These are phyloP conservation scores for Bradypodion ventrale DNA, from an alignment of 2,797 vertebrate species.

Conservation along the genomic window DNA sequence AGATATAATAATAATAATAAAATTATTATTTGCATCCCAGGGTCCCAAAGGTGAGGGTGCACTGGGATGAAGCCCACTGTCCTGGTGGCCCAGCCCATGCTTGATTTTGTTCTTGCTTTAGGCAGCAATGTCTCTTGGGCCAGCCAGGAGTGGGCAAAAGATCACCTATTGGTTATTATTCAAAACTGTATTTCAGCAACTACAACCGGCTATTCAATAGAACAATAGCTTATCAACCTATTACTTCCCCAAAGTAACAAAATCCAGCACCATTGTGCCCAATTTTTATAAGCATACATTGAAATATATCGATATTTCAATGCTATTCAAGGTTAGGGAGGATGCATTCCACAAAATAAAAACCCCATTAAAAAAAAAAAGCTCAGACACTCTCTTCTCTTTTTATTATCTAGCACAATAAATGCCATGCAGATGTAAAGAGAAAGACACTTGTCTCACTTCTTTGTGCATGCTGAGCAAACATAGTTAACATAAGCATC, in stretches of 20 bases:
- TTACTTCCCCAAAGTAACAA: background rate
- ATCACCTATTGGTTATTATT: background rate
- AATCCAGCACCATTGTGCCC: background rate
- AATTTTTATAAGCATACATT: background rate
- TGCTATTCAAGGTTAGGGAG: background rate
- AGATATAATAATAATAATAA: no score
- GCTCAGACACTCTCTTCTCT: background rate
- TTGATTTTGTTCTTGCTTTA: no score
- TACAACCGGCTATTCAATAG: background rate
- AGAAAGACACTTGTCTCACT: constrained; percentile 34
- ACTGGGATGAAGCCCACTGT: no score
- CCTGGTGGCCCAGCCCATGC: no score
- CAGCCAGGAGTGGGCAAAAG: background rate
- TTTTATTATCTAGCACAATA: constrained; percentile 28
- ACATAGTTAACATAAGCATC: constrained; percentile 24
- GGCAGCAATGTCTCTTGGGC: background rate
- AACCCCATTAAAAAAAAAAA: background rate
- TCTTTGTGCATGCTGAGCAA: constrained; percentile 44
- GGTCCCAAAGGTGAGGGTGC: no score
- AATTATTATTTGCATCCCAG: no score
- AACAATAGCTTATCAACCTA: background rate
- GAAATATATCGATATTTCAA: background rate
- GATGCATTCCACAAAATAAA: background rate
- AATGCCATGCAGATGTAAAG: constrained; percentile 33
- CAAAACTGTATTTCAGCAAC: background rate